Evolutionary conservation across 2,888 invertebrate species (phyloP).

Genomic region (Xestia sexstrigata): DNA sequence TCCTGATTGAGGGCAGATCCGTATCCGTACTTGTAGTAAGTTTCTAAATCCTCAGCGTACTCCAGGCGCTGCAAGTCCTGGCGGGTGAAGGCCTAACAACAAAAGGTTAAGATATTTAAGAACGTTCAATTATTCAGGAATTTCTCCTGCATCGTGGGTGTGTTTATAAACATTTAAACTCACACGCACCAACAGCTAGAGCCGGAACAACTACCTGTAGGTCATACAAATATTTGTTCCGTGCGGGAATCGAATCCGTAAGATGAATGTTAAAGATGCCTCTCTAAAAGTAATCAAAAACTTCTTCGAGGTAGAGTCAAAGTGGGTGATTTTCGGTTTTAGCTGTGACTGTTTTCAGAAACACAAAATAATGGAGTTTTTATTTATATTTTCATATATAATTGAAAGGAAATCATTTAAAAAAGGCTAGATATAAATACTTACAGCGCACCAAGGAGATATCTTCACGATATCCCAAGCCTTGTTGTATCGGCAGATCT

Average conservation of each 20-base stretch:
- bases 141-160: not conserved
- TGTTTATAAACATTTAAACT: not conserved
- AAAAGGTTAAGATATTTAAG: not conserved
- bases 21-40: constrained; percentile 94
- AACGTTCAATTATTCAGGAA: not conserved
- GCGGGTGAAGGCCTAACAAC: constrained; percentile 91
- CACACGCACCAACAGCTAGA: too few relatives aligned
- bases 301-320: not conserved
- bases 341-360: constrained; percentile 1
- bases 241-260: not conserved
- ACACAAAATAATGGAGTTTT: not conserved
- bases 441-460: constrained; percentile 95
- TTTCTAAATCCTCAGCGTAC: constrained; percentile 94
- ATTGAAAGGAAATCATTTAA: not conserved
- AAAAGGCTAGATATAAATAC: constrained; percentile 67
- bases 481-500: constrained; percentile 95
- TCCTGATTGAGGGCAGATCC: constrained; percentile 92
- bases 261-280: not conserved
- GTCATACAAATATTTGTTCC: not conserved
- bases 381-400: too few relatives aligned
- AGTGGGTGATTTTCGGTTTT: not conserved
- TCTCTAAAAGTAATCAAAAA: not conserved
- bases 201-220: too few relatives aligned
- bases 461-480: constrained; percentile 93
- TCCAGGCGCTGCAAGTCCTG: constrained; percentile 94